Evolutionary conservation across 2,797 vertebrate species (phyloP).

Genomic region (Acanthurus tractus): DNA sequence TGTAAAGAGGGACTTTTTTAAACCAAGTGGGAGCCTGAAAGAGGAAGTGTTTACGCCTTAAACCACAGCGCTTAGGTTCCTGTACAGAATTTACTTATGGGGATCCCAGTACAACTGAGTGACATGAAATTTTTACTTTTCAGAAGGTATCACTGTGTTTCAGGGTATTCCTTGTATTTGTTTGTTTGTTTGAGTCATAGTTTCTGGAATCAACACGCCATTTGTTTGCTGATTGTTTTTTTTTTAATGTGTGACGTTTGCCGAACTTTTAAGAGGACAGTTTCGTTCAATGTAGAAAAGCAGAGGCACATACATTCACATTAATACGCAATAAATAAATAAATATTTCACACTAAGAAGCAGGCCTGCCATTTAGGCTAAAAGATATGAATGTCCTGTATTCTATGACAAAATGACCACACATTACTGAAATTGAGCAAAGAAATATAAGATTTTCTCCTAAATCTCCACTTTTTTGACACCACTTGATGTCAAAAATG

Average conservation of each 20-base stretch:
- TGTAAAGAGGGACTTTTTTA: conserved; percentile 30
- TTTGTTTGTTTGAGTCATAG: conserved; percentile 30
- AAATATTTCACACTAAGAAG: not conserved
- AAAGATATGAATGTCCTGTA: not conserved
- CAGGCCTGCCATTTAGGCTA: not conserved
- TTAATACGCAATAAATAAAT: conserved; percentile 28
- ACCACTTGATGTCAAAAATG: not conserved
- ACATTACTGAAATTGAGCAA: not conserved
- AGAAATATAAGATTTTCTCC: not conserved
- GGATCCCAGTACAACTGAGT: conserved; percentile 26
- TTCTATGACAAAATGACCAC: not conserved
- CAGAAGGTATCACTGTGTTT: not conserved
- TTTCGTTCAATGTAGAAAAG: conserved; percentile 7
- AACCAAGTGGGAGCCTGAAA: conserved; percentile 17
- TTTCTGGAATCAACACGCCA: conserved; percentile 24
- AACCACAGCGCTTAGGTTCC: conserved; percentile 46
- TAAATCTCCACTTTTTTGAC: not conserved
- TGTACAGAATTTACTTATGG: conserved; percentile 58
- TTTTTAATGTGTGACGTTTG: not conserved
- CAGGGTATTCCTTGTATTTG: conserved; percentile 37
- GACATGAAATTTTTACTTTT: conserved; percentile 13
- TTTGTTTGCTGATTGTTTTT: conserved; percentile 2
- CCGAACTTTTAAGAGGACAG: not conserved
- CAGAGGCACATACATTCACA: not conserved
- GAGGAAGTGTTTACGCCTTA: conserved; percentile 66